Evolutionary conservation across 2,888 invertebrate genomes (phyloP), one percentile per base, ranked within the genome.

Genomic region (Siphlonurus alternatus): DNA sequence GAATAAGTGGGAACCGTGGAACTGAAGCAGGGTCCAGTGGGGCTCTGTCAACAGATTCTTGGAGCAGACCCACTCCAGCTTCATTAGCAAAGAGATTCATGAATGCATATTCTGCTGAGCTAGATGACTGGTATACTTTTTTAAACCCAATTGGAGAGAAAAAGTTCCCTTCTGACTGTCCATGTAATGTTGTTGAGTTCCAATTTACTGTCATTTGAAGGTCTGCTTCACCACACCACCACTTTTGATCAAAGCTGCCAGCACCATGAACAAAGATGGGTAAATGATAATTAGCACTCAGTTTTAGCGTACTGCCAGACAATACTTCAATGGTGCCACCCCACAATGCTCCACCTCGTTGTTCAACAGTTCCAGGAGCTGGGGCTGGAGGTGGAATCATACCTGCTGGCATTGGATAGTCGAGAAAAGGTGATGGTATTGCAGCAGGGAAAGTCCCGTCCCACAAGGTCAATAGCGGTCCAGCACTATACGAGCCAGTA

Each of bases 241-340:
- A 56, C 56, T 56, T 56, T 56, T 56, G 56, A 18, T n/a, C 56
- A 38, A 38, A 38, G 15, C 38, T 38, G 3, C 7, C 24, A 19
- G 5, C 23, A 2, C 18, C 56, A 22, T 62, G 62, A 18, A 62
- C 7, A 53, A 62, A 64, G 2, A 51, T 7, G 19, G 65, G 65
- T 53, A 66, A 63, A n/a, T 64, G 54, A 51, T 64, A 67, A 64
- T 59, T 59, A 20, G 63, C 64, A 1, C 56, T 15, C 20, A 67
- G 53, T 23, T 54, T 25, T 19, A 60, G 25, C 38, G 38, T 20
- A 18, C 7, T 19, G n/a, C 23, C 20, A 23, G 64, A 10, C 18
- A 18, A 23, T 56, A 25, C 18, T 2, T 60, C 38, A 51, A 64
- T 19, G 7, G 25, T 60, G 23, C 64, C 64, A 15, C 38, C 23